Evolutionary conservation across 1,140 invertebrate genomes (phyloP), one percentile per base, ranked within the genome.

Genomic region (Sesamia nonagrioides): DNA sequence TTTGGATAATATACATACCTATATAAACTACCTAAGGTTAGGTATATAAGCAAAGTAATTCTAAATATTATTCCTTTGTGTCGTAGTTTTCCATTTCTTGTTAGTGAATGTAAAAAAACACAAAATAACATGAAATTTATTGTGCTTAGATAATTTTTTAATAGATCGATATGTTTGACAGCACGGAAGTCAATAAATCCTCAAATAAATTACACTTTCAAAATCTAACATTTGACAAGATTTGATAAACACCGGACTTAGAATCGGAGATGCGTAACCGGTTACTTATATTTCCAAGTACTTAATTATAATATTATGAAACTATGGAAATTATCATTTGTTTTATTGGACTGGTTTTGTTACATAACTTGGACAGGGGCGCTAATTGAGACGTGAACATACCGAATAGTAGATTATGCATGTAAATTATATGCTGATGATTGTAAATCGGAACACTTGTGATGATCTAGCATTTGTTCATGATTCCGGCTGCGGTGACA

Each of bases 171-270:
- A 13, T 1, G 1, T 61, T 11, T 54, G 21, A 52, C 15, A 71
- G n/a, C 52, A n/a, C 68, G 68, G 68, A 71, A 71, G 45, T 52
- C 21, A 40, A 72, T 72, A 18, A 56, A 72, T 72, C 50, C 17
- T 37, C 7, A 0, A 45, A n/a, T 42, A 33, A 45, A n/a, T 42
- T 8, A n/a, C 21, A 18, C 71, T 60, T 73, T 73, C 71, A 27
- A 60, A 48, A 21, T 27, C n/a, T 13, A 18, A 35, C 18, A 18
- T 58, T 42, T 18, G 50, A 33, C 9, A 9, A 15, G 35, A 52
- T 15, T n/a, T 7, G n/a, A 63, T 6, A 42, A 63, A 2, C 37
- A 9, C 37, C n/a, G n/a, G 6, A 15, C 11, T 35, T 35, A 1
- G 27, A 35, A 33, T 35, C 27, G 8, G 11, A n/a, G 27, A 13